Evolutionary conservation across 2,797 vertebrate genomes (phyloP).

Genomic region (Adrianichthys oophorus): DNA sequence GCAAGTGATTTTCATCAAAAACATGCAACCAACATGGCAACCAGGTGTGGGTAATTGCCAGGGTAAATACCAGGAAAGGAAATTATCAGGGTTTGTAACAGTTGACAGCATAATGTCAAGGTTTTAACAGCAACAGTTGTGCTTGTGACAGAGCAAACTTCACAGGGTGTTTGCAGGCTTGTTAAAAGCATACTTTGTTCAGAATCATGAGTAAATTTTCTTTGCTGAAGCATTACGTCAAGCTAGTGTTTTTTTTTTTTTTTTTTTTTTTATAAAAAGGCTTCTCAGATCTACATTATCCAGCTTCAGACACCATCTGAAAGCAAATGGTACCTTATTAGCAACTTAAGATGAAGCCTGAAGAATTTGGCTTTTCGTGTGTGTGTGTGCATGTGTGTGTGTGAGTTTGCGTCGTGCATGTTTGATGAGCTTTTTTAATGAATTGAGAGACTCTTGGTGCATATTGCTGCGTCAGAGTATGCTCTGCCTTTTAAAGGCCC

Average conservation of each 20-base stretch:
- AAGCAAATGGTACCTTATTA: constrained; percentile 51
- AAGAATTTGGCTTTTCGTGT: constrained; percentile 47
- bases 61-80: constrained; percentile 55
- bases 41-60: constrained; percentile 69
- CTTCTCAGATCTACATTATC: constrained; percentile 21
- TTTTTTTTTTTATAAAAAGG: constrained; percentile 24
- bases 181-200: constrained; percentile 7
- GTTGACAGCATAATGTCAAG: constrained; percentile 63
- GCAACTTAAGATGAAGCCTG: constrained; percentile 40
- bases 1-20: constrained; percentile 69
- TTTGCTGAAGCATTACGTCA: constrained; percentile 7
- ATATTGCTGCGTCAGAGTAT: constrained; percentile 75
- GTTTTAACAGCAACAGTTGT: constrained; percentile 34
- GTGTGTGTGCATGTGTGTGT: constrained; percentile 23
- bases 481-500: constrained; percentile 72
- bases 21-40: constrained; percentile 63
- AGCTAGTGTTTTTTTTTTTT: constrained; percentile 4
- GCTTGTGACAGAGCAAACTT: constrained; percentile 37
- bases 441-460: constrained; percentile 58
- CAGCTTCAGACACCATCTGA: constrained; percentile 16
- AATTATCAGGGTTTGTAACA: constrained; percentile 64
- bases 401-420: constrained; percentile 48
- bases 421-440: constrained; percentile 78
- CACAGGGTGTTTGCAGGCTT: constrained; percentile 43
- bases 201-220: constrained; percentile 15